phyloP scores from a whole-genome alignment of 2,113 vertebrate species.

The Chlorodrepanis virens region DNA sequence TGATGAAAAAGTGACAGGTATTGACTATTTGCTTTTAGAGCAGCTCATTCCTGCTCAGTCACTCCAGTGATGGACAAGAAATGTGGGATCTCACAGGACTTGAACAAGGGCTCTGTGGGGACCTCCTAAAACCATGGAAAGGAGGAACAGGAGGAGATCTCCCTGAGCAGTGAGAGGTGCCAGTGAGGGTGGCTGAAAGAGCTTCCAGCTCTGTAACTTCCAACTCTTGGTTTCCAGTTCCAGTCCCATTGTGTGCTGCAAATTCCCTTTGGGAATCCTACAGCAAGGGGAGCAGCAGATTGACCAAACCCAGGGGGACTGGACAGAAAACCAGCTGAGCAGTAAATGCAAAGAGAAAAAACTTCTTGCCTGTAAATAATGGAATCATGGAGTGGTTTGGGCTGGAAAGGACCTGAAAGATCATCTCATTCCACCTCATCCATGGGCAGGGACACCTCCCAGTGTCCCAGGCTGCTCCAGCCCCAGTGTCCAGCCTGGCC shows the following conservation, averaged over 20 bases:
- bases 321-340: too few species aligned
- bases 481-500: neutral
- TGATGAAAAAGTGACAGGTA: neutral
- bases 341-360: neutral
- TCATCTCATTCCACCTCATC: accelerated
- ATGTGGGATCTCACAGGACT: neutral
- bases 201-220: neutral
- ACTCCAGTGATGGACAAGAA: neutral
- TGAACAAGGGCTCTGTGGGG: neutral
- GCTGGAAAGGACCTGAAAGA: neutral
- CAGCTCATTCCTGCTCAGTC: neutral
- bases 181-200: neutral
- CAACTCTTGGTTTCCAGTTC: neutral
- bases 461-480: accelerated
- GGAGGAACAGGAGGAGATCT: neutral
- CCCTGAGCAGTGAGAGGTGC: neutral
- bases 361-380: neutral
- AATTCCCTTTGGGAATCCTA: neutral
- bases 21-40: neutral
- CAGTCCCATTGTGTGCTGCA: neutral
- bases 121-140: neutral
- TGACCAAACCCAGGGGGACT: accelerated
- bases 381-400: neutral
- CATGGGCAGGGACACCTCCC: neutral
- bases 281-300: neutral